Evolutionary conservation across 2,797 vertebrate genomes (phyloP).

Genomic region (Cryptoprocta ferox): DNA sequence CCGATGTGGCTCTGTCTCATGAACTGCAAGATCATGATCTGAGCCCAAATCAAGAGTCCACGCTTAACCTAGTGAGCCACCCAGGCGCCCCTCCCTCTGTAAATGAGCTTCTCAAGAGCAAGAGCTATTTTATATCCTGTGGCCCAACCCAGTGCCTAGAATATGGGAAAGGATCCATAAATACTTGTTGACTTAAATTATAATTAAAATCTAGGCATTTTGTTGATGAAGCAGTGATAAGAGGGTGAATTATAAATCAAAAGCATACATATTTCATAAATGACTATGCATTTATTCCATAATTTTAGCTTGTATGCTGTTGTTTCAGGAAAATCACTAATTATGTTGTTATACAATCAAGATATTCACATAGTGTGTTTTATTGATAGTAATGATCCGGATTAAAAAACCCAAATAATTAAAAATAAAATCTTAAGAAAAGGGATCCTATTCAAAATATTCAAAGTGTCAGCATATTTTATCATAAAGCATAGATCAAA

Average conservation of each 20-base stretch:
- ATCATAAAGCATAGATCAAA: not conserved
- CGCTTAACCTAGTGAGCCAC: too few relatives aligned
- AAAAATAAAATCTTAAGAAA: too few relatives aligned
- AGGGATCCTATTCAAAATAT: not conserved
- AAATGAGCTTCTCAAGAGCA: not conserved
- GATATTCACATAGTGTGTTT: not conserved
- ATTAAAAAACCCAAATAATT: not conserved
- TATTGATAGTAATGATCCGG: not conserved
- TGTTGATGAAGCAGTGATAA: not conserved
- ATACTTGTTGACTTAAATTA: not conserved
- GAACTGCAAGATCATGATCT: too few relatives aligned
- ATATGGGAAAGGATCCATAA: not conserved
- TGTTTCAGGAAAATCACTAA: conserved; percentile 13
- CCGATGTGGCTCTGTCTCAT: too few relatives aligned
- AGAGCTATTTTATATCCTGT: not conserved
- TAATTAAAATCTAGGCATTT: not conserved
- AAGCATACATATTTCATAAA: not conserved
- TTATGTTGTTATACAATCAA: not conserved
- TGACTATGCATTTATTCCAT: not conserved
- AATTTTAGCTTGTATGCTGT: not conserved
- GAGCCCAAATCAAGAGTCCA: too few relatives aligned
- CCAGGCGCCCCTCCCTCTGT: not conserved
- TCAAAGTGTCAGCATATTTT: not conserved
- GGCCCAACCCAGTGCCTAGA: not conserved
- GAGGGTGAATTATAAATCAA: not conserved